Evolutionary conservation across 2,113 vertebrate genomes (phyloP).

Genomic region (Heliornis fulica): DNA sequence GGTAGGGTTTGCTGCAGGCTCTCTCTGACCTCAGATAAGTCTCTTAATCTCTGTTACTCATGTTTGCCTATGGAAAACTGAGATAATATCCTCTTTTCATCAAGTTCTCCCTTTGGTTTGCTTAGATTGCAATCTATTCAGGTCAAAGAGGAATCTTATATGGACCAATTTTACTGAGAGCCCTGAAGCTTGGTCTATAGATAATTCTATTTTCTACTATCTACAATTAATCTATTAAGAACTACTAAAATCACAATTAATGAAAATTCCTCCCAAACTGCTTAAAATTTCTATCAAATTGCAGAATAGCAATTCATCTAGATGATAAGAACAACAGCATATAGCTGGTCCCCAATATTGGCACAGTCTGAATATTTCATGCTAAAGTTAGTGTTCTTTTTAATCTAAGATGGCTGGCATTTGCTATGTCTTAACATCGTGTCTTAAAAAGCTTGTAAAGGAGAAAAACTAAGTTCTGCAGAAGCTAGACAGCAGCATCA

Average conservation of each 20-base stretch:
- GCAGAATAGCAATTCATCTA: not conserved
- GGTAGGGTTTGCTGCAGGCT: not conserved
- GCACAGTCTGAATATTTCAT: not conserved
- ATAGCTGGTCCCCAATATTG: not conserved
- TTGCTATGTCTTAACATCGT: not conserved
- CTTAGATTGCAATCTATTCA: conserved; percentile 34
- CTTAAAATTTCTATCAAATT: not conserved
- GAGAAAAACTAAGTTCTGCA: not conserved
- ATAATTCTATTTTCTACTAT: conserved; percentile 1
- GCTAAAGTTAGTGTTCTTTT: not conserved
- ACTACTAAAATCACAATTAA: not conserved
- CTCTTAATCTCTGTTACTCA: not conserved
- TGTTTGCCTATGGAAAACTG: not conserved
- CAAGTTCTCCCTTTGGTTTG: conserved; percentile 13
- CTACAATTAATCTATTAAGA: not conserved
- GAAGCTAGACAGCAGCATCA: not conserved
- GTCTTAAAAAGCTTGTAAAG: not conserved
- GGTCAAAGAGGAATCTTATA: conserved; percentile 21
- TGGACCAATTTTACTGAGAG: not conserved
- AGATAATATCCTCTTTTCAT: conserved; percentile 24
- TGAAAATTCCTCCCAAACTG: not conserved
- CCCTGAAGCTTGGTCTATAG: not conserved
- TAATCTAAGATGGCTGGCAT: not conserved
- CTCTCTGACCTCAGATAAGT: not conserved
- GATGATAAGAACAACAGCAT: not conserved